These are phyloP conservation scores for Oncorhynchus mykiss DNA, from an alignment of 2,113 vertebrate species.

Conservation along the genomic window DNA sequence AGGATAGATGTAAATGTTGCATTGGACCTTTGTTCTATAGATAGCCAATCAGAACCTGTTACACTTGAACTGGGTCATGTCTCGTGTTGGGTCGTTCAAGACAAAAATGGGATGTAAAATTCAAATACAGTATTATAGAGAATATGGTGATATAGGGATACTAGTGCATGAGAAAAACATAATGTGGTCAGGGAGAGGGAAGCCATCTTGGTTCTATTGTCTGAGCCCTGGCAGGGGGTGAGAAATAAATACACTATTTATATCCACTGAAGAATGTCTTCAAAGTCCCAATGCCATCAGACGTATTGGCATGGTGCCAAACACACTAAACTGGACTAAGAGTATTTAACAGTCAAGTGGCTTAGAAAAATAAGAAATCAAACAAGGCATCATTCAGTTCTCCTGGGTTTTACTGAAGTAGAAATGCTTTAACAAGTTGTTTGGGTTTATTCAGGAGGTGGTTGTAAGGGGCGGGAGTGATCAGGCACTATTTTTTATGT, in stretches of 20 bases:
- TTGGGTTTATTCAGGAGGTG: conserved; percentile 28
- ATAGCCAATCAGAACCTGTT: neutral
- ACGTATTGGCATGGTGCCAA: conserved; percentile 55
- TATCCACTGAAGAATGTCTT: conserved; percentile 69
- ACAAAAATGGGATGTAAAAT: neutral
- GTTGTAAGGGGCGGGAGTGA: conserved; percentile 13
- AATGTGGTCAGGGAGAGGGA: conserved; percentile 14
- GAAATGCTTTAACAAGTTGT: neutral
- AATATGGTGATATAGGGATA: neutral
- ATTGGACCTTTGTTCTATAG: neutral
- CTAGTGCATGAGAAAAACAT: neutral
- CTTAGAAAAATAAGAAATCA: neutral
- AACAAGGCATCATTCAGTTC: neutral
- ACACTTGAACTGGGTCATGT: no score
- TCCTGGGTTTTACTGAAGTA: conserved; percentile 10
- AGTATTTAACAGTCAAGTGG: neutral
- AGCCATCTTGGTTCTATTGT: conserved; percentile 50
- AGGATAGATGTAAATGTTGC: neutral
- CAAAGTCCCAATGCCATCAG: conserved; percentile 51
- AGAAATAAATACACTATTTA: conserved; percentile 66
- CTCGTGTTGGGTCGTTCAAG: neutral
- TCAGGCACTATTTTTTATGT: conserved; percentile 20
- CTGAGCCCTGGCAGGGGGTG: conserved; percentile 36
- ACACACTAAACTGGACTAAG: conserved; percentile 14
- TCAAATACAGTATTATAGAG: no score